These are phyloP conservation scores for Mus spicilegus DNA, from an alignment of 2,113 vertebrate species.

Conservation along the genomic window DNA sequence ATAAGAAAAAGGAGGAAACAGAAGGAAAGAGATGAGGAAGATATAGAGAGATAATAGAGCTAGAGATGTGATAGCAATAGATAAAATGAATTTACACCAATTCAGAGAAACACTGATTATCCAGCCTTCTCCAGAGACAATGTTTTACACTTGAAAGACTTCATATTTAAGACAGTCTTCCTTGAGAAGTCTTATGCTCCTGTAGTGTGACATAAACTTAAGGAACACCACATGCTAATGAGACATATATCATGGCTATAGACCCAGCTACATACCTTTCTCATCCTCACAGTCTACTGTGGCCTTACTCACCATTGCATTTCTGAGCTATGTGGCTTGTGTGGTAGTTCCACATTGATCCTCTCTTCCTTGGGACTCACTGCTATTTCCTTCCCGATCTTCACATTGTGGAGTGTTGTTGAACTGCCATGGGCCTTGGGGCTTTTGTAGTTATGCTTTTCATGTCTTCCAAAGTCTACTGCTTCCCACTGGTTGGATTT, in stretches of 20 bases:
- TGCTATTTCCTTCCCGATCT: constrained; percentile 60
- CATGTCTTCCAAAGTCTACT: constrained; percentile 75
- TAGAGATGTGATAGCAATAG: not conserved
- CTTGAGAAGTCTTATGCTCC: constrained; percentile 66
- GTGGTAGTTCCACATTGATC: constrained; percentile 41
- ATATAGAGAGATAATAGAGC: too few species aligned
- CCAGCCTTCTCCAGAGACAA: constrained; percentile 53
- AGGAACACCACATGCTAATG: constrained; percentile 55
- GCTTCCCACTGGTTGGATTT: constrained; percentile 75
- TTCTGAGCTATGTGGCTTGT: constrained; percentile 65
- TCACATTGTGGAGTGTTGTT: constrained; percentile 67
- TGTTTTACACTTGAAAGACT: constrained; percentile 68
- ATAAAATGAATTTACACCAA: not conserved
- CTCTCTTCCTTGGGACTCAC: constrained; percentile 63
- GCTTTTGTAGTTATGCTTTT: constrained; percentile 79
- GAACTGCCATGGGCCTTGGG: constrained; percentile 57
- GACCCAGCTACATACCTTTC: constrained; percentile 68
- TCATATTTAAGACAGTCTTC: constrained; percentile 66
- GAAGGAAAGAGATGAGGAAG: not conserved
- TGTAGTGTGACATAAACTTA: constrained; percentile 63
- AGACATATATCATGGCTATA: not conserved
- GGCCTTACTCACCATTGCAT: constrained; percentile 27
- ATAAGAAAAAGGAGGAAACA: not conserved
- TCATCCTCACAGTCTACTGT: not conserved
- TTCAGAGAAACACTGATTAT: constrained; percentile 67